Percentiles rank a stretch among this genome's conserved stretches.
phyloP scores from a whole-genome alignment of 1,140 invertebrate genomes.

The Archivesica marissinica region DNA sequence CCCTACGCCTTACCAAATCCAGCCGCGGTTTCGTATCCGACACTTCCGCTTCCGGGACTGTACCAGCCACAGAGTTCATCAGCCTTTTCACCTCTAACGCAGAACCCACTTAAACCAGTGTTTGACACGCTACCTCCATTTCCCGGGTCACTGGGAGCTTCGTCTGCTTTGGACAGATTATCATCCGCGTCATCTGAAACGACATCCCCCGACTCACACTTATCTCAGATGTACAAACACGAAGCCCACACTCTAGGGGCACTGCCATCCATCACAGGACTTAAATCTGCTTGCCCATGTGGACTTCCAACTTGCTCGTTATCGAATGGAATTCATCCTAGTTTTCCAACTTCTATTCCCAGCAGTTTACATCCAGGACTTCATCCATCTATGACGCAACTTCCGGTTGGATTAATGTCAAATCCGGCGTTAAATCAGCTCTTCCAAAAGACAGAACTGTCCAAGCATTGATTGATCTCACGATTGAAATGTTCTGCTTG shows the following conservation, averaged over 20 bases:
- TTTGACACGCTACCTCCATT: constrained; percentile 67
- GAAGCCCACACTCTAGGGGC: neutral
- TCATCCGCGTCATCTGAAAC: constrained; percentile 39
- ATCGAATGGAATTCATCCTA: constrained; percentile 47
- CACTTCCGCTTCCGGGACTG: constrained; percentile 65
- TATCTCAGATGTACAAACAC: constrained; percentile 55
- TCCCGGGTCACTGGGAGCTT: constrained; percentile 21
- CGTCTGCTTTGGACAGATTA: constrained; percentile 48
- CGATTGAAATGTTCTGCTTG: neutral
- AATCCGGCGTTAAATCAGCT: constrained; percentile 12
- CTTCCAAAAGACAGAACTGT: constrained; percentile 49
- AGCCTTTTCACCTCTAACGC: constrained; percentile 56
- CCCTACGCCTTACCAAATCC: constrained; percentile 81
- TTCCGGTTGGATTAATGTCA: constrained; percentile 42
- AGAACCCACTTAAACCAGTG: constrained; percentile 63
- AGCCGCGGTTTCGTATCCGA: constrained; percentile 65
- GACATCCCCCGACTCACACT: constrained; percentile 16
- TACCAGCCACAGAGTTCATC: constrained; percentile 64
- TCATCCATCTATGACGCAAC: constrained; percentile 52
- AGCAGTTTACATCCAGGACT: constrained; percentile 54
- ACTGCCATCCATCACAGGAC: constrained; percentile 28
- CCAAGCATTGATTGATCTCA: constrained; percentile 42
- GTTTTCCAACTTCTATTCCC: constrained; percentile 41
- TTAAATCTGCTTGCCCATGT: constrained; percentile 58
- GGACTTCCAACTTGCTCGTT: constrained; percentile 52